Percentiles rank a stretch among this genome's conserved stretches.
phyloP scores from a whole-genome alignment of 1,140 invertebrate genomes.

The Drosophila bocqueti region DNA sequence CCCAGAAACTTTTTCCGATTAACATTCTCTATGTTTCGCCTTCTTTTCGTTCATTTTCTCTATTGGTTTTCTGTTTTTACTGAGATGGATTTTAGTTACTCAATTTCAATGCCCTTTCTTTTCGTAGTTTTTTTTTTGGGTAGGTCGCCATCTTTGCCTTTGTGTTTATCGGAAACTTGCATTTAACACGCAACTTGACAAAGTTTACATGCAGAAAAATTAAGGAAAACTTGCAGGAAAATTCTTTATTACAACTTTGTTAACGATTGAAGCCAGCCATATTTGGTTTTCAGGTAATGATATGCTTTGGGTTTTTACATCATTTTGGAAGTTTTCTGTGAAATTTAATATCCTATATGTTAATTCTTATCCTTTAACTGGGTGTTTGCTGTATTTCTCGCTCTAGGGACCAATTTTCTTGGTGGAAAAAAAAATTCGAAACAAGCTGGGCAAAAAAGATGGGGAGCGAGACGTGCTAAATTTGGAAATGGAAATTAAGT shows the following conservation, averaged over 20 bases:
- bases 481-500: slow-evolving; percentile 81
- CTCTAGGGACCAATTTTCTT: neutral
- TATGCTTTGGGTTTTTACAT: neutral
- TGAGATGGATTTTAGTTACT: slow-evolving; percentile 37
- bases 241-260: neutral
- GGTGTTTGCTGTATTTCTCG: slow-evolving; percentile 2
- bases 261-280: too few relatives aligned
- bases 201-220: slow-evolving; percentile 33
- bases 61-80: slow-evolving; percentile 19
- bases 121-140: slow-evolving; percentile 16
- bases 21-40: slow-evolving; percentile 33
- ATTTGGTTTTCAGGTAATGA: neutral
- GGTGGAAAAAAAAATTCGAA: neutral
- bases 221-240: neutral
- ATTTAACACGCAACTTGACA: slow-evolving; percentile 64
- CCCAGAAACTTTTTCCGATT: slow-evolving; percentile 39
- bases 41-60: neutral
- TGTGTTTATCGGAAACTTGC: slow-evolving; percentile 62
- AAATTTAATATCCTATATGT: neutral
- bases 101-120: slow-evolving; percentile 25
- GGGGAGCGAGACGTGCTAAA: slow-evolving; percentile 68
- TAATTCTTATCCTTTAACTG: neutral
- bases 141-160: slow-evolving; percentile 27
- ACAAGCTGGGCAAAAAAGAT: neutral
- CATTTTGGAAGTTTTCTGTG: neutral